Evolutionary conservation across 2,888 invertebrate species (phyloP).

Genomic region (Pterobdella sp.): DNA sequence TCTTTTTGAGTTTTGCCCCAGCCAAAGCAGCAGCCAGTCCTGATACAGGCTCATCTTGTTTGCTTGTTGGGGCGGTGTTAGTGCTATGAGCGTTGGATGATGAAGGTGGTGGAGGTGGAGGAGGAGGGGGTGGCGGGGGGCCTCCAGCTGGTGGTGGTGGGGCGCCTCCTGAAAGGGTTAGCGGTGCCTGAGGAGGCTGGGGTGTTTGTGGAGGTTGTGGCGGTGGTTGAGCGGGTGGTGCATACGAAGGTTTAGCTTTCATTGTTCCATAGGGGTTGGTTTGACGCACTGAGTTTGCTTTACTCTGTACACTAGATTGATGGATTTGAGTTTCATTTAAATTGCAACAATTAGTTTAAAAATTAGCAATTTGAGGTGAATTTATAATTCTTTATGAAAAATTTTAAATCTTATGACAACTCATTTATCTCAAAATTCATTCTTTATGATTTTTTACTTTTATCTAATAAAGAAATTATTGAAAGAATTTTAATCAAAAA

Average conservation of each 20-base stretch:
- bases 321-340: too few species aligned
- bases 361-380: too few species aligned
- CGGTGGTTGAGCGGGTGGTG: constrained; percentile 15
- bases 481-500: too few species aligned
- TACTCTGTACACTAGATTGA: background rate
- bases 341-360: too few species aligned
- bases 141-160: constrained; percentile 13
- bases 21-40: constrained; percentile 31
- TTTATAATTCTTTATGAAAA: too few species aligned
- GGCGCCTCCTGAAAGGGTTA: background rate
- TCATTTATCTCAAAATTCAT: too few species aligned
- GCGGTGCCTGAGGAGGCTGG: background rate
- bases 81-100: constrained; percentile 5
- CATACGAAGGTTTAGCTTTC: background rate
- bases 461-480: too few species aligned
- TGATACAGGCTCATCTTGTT: background rate
- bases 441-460: too few species aligned
- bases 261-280: constrained; percentile 4
- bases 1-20: constrained; percentile 28
- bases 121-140: constrained; percentile 22
- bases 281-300: background rate
- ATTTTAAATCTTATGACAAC: too few species aligned
- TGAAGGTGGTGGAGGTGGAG: background rate
- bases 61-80: background rate
- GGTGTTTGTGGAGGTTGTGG: constrained; percentile 15